Evolutionary conservation across 2,888 invertebrate genomes (phyloP), one percentile per base, ranked within the genome.

Genomic region (Nowickia ferox): DNA sequence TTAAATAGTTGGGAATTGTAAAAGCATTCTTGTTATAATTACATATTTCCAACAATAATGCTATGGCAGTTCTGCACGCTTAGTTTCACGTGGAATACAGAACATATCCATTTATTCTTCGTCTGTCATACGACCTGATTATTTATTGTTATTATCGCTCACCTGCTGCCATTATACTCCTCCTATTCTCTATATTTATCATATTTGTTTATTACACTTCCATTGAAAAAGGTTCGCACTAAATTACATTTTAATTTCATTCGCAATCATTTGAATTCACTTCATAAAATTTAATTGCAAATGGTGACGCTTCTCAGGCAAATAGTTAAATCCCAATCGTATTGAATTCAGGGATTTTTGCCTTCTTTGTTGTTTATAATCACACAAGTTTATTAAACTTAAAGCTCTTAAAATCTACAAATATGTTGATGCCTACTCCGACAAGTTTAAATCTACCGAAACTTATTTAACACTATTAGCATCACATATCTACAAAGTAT

Each of bases 401-500:
- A 53, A 81, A 72, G 72, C 81, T 72, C 48, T 81, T 48, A 55
- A 77, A 84, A 84, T 81, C 81, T 81, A 71, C 61, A 69, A 77
- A 57, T 65, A n/a, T 44, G 42, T n/a, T 72, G 53, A 68, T 48
- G 68, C 65, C 65, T 80, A 65, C 55, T 65, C 19, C 48, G 38
- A 22, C 30, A 13, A 44, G 8, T 22, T 22, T 13, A 11, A 22
- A 1, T 30, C 6, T 30, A 13, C 22, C 13, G 55, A 55, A 57
- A 17, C 30, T 13, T 13, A 17, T 30, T 13, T 13, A 11, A 13
- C 22, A 40, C 51, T 48, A 57, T 66, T 57, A 46, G 15, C 22
- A 30, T 4, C 13, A 30, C 9, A 55, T 38, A 65, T 30, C 9
- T 38, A 17, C 48, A 40, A 17, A 53, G 9, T 38, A 17, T 13